phyloP scores from a whole-genome alignment of 1,140 invertebrate genomes.

The Drosophila pallidifrons region DNA sequence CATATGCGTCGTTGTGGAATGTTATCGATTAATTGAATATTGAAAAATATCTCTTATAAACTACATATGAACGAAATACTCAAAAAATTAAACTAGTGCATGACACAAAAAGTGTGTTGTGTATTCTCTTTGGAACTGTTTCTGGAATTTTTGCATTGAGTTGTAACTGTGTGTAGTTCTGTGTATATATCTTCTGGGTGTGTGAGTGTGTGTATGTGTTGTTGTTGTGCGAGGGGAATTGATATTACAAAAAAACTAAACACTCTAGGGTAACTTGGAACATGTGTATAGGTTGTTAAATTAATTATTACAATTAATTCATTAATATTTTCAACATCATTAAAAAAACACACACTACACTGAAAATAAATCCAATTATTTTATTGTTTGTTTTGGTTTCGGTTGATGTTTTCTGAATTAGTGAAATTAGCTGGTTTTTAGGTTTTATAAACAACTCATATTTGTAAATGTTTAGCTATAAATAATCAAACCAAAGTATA shows the following conservation, averaged over 20 bases:
- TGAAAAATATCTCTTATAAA: constrained; percentile 42
- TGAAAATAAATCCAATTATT: constrained; percentile 48
- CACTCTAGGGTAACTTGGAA: constrained; percentile 63
- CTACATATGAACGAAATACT: constrained; percentile 18
- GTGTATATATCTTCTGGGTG: constrained; percentile 19
- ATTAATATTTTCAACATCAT: constrained; percentile 57
- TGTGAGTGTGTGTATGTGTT: constrained; percentile 57
- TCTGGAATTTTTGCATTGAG: constrained; percentile 31
- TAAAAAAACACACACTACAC: constrained; percentile 82
- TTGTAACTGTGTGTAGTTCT: constrained; percentile 23
- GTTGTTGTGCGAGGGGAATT: constrained; percentile 58
- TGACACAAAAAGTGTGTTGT: neutral
- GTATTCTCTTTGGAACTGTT: constrained; percentile 17
- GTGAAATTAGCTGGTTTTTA: constrained; percentile 74
- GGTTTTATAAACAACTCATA: constrained; percentile 59
- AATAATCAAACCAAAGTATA: constrained; percentile 60
- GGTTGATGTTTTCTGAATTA: constrained; percentile 56
- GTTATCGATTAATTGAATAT: constrained; percentile 23
- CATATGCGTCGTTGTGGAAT: constrained; percentile 66
- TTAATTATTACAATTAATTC: constrained; percentile 50
- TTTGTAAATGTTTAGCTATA: constrained; percentile 40
- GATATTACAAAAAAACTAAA: constrained; percentile 59
- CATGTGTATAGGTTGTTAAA: constrained; percentile 83
- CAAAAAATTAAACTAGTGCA: constrained; percentile 25
- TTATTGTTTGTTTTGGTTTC: constrained; percentile 4